A percentile compares a stretch with the other conserved stretches of the same genome.
phyloP scores from a whole-genome alignment of 1,140 invertebrate species.

The Andrena cerasifolii region DNA sequence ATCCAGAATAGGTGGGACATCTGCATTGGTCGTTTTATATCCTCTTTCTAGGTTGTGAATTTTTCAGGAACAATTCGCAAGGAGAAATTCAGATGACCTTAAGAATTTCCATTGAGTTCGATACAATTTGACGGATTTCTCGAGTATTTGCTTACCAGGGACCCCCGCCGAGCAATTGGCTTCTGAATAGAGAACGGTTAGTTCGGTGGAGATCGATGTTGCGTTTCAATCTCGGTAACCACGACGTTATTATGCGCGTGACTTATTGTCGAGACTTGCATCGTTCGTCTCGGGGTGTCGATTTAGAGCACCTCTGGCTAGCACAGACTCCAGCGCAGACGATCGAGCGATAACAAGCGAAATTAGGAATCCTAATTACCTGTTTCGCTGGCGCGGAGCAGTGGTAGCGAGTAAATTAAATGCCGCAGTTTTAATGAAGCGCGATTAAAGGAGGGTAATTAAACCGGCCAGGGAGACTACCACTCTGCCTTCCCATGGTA shows the following conservation, averaged over 20 bases:
- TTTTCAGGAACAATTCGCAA: no score
- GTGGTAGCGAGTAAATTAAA: conserved; percentile 32
- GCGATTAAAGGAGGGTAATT: conserved; percentile 15
- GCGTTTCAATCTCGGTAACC: not conserved
- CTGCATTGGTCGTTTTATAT: no score
- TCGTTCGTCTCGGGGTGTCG: not conserved
- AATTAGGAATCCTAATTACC: conserved; percentile 39
- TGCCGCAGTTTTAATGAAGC: conserved; percentile 31
- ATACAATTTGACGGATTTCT: no score
- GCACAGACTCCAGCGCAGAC: not conserved
- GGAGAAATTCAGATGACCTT: no score
- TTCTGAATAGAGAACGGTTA: no score
- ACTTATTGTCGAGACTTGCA: not conserved
- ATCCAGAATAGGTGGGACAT: no score
- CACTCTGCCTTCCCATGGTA: not conserved
- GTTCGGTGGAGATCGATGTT: not conserved
- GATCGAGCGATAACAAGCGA: conserved; percentile 38
- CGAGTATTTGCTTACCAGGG: no score
- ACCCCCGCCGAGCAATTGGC: no score
- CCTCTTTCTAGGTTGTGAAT: no score
- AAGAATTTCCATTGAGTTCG: no score
- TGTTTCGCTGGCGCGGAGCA: conserved; percentile 31
- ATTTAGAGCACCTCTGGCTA: not conserved
- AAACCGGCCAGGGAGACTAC: conserved; percentile 14
- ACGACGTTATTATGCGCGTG: not conserved